Conservation (phyloP, 2,797 vertebrate species). For the Falco biarmicus region DNA sequence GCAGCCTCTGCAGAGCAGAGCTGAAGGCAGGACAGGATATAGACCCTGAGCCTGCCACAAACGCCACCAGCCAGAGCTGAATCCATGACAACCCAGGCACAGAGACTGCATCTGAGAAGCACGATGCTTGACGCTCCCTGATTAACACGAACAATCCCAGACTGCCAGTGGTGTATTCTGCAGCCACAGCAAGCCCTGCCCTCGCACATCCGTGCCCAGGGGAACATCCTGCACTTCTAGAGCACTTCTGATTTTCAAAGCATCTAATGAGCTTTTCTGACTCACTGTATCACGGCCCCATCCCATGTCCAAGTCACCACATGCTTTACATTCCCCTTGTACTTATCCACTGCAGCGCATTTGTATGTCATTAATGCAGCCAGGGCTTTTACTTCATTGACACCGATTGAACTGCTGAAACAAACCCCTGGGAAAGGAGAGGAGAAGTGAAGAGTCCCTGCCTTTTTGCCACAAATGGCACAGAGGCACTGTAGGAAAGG, state of each 20-base stretch:
- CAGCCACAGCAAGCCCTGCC: not conserved
- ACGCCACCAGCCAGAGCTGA: slow-evolving; percentile 13
- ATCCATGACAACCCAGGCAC: slow-evolving; percentile 51
- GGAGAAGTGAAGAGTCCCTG: not conserved
- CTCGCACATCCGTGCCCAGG: not conserved
- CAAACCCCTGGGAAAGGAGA: not conserved
- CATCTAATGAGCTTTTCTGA: not conserved
- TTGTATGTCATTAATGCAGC: slow-evolving; percentile 45
- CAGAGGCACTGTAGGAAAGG: not conserved
- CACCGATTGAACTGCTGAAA: slow-evolving; percentile 17
- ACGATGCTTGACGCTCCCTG: not conserved
- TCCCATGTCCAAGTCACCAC: not conserved
- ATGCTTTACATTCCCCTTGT: not conserved
- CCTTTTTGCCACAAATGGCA: not conserved
- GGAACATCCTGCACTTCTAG: not conserved
- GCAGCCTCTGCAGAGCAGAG: accelerated
- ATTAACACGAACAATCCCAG: not conserved
- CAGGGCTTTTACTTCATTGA: slow-evolving; percentile 11
- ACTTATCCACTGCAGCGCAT: not conserved
- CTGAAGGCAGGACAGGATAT: not conserved
- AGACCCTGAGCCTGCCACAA: not conserved
- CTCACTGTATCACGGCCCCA: not conserved
- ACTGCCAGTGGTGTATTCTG: not conserved
- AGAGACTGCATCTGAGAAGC: not conserved
- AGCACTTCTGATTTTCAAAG: not conserved